Conservation (phyloP, 2,113 vertebrate species). For the Amazona vittata region DNA sequence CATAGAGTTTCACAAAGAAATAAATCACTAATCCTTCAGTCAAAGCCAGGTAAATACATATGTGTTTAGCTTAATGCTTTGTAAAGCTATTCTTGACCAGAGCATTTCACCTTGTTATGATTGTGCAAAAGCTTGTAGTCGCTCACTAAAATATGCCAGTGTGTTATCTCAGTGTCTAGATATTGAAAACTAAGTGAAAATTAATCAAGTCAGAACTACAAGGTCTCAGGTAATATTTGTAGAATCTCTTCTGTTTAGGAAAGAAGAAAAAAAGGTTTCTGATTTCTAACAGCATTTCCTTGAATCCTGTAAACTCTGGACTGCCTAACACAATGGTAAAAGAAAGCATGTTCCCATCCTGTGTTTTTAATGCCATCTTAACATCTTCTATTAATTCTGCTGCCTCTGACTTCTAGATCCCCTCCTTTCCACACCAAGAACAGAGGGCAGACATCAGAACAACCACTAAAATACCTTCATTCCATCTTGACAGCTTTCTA, state of each 20-base stretch:
- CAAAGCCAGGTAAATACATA: conserved; percentile 34
- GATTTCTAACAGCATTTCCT: background rate
- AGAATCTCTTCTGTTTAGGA: background rate
- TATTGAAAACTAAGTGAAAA: background rate
- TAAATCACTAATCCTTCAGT: conserved; percentile 30
- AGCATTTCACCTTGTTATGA: background rate
- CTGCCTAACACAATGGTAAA: background rate
- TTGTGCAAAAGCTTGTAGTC: background rate
- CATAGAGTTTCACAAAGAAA: conserved; percentile 29
- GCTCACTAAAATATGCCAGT: fast-evolving
- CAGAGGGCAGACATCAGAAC: background rate
- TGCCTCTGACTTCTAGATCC: background rate
- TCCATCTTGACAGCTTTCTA: background rate
- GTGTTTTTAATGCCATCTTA: background rate
- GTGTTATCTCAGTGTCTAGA: background rate
- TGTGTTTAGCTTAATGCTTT: conserved; percentile 22
- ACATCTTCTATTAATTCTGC: background rate
- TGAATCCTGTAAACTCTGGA: background rate
- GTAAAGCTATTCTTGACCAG: background rate
- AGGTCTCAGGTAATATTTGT: background rate
- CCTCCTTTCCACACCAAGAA: background rate
- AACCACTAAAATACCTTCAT: background rate
- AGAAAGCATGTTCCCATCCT: background rate
- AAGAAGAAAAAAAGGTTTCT: background rate
- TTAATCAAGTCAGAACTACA: background rate